phyloP scores from a whole-genome alignment of 2,113 vertebrate species.

The Melanostigma gelatinosum region DNA sequence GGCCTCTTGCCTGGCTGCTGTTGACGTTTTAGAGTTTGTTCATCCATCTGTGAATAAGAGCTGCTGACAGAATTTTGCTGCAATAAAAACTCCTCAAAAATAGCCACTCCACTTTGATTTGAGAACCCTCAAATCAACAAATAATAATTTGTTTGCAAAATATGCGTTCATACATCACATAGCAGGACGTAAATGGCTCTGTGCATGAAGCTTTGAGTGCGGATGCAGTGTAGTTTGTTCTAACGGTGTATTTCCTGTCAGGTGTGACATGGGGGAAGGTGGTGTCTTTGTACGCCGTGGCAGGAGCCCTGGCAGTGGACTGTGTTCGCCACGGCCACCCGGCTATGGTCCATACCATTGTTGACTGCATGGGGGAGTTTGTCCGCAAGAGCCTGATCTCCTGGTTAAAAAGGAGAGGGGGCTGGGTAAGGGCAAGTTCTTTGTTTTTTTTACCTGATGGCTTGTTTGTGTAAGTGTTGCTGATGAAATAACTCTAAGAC shows the following conservation, averaged over 20 bases:
- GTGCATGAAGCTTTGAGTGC: background rate
- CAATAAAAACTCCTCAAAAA: background rate
- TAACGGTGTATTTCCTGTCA: constrained; percentile 57
- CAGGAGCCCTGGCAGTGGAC: constrained; percentile 92
- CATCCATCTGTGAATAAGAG: constrained; percentile 27
- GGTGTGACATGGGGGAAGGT: constrained; percentile 98
- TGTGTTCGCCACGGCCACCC: constrained; percentile 93
- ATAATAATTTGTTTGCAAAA: background rate
- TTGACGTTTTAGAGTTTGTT: constrained; percentile 42
- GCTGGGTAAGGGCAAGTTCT: constrained; percentile 89
- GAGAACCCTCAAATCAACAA: background rate
- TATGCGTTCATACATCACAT: background rate
- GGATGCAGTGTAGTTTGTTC: background rate
- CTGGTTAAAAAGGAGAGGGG: constrained; percentile 92
- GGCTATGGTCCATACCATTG: constrained; percentile 92
- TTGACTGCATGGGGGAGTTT: constrained; percentile 98
- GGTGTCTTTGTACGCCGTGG: constrained; percentile 93
- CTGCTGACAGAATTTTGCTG: constrained; percentile 22
- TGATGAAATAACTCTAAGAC: background rate
- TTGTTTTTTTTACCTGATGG: background rate
- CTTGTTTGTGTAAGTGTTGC: background rate
- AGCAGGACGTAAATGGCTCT: background rate
- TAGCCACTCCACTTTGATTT: background rate
- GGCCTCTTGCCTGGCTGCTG: constrained; percentile 34
- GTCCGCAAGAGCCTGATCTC: constrained; percentile 91